Evolutionary conservation across 1,140 invertebrate genomes (phyloP), one percentile per base, ranked within the genome.

Genomic region (Microplitis demolitor): DNA sequence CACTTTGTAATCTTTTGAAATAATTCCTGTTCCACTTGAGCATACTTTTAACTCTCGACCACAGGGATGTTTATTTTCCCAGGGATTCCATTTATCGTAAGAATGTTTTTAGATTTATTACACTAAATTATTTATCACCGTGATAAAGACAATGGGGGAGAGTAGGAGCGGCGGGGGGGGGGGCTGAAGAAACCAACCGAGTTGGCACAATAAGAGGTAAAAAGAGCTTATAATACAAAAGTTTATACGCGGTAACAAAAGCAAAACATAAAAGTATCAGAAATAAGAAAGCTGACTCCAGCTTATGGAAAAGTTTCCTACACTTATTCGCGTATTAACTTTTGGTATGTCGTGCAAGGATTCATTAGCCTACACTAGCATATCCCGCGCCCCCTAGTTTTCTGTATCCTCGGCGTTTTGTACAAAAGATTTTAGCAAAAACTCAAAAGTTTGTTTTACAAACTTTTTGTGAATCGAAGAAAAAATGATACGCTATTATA

Each of bases 241-340:
- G 53, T 69, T 35, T 35, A 35, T 8, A 56, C 11, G 13, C 5
- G 68, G 13, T 60, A 61, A 14, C n/a, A 69, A 45, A 37, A 37
- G 9, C 24, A 60, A 58, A 62, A 14, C n/a, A 39, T 35, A 51
- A 68, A 68, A 72, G 54, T 58, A 61, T 68, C 50, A 24, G 13
- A 37, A 72, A 72, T 45, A 45, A 45, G 39, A 45, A 5, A 45
- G 39, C 39, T 11, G 39, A 45, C 4, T 45, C 6, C 6, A 60
- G 71, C 56, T 58, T 72, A 67, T 72, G 71, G 71, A 72, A 72
- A 72, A 66, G 63, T 66, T 66, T 24, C 24, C 11, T 31, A 50
- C 39, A 16, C 35, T 66, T 66, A 66, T 13, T 14, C 63, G 39
- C 63, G 39, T 33, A 51, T 66, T 66, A 66, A 66, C 14, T 66